Base-by-base conservation (phyloP, 2,888 invertebrate species). In the Yponomeuta sedellus region DNA sequence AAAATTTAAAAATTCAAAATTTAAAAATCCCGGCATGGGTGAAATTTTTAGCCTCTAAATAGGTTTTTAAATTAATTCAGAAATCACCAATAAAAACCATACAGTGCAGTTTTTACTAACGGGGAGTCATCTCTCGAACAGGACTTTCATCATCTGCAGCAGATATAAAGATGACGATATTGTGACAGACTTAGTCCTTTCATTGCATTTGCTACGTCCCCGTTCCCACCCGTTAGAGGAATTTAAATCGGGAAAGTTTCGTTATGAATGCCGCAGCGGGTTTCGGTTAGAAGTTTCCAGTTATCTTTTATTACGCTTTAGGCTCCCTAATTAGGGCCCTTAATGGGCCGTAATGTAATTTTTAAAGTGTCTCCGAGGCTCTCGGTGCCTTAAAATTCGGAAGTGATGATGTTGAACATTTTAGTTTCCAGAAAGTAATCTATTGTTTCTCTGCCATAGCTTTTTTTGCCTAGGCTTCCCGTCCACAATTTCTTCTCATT, bases 231-330 rank as follows among this genome's bases (percentile, higher is more conserved):
- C 88, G 87, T 89, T 89, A 86, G 80, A 86, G 89, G 88, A 89
- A 90, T 90, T 90, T 90, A 88, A 90, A 91, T 88, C 78, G 83
- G 74, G 68, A 75, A 91, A 91, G 80, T 90, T 91, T 82, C 83
- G 84, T 86, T 86, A 87, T 89, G 88, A 90, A 91, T 90, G 85
- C 82, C 44, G 44, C 44, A 12, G 16, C 44, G 44, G 83, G 84
- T 78, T 81, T 82, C 81, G 75, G 80, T 77, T 77, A 78, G 78
- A 81, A 82, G 78, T 83, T 84, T 80, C 78, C 72, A 86, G 84
- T 88, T 90, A 89, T 88, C 89, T 86, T 89, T 91, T 87, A 89
- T 89, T 85, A 85, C 80, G 80, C 81, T 85, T 85, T 79, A 79
- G 79, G 82, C 79, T 34, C 44, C 75, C 82, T 89, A 88, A 89